Base-by-base conservation (phyloP, 1,140 invertebrate genomes). In the Aphelenchoides fujianensis region DNA sequence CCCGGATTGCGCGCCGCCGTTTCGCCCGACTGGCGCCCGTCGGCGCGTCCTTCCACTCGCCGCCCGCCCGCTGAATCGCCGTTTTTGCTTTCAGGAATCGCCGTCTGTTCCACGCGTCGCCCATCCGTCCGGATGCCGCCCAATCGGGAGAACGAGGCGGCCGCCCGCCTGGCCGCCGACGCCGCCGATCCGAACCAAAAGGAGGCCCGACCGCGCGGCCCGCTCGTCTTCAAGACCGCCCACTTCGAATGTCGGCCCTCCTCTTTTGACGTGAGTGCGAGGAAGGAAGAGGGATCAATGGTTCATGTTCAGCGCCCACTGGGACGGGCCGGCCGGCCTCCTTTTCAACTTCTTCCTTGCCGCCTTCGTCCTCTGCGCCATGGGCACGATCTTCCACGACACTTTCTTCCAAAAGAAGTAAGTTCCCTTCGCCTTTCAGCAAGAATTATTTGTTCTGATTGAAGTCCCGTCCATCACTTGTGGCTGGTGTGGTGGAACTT, bases 401-500 rank as follows among this genome's bases (percentile, higher is more conserved):
- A 67, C 32, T 36, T 19, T 70, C 35, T 37, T 23, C 23, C 19
- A 48, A 59, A 68, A n/a, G 78, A 30, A n/a, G n/a, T n/a, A n/a
- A 23, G 30, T 7, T 79, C 27, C 28, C 63, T 59, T n/a, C n/a
- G 41, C 62, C 68, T 27, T 68, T 2, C 71, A 3, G 35, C 73
- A 37, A 52, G 77, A n/a, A n/a, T n/a, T n/a, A n/a, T n/a, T n/a
- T n/a, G 32, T 55, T 3, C 9, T 63, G 1, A 23, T 79, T 82
- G 69, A 31, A 79, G 77, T 41, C 79, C 80, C 5, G 53, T 80
- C 0, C 34, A 79, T 48, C 79, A 81, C 52, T 75, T 75, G 2
- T 85, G 81, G 81, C 70, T 83, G 0, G 76, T 83, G 27, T 71
- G 68, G 28, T 83, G 81, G 81, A 83, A 83, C 55, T 83, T 83